phyloP scores from a whole-genome alignment of 2,888 invertebrate species.

The Diarsia mendica region DNA sequence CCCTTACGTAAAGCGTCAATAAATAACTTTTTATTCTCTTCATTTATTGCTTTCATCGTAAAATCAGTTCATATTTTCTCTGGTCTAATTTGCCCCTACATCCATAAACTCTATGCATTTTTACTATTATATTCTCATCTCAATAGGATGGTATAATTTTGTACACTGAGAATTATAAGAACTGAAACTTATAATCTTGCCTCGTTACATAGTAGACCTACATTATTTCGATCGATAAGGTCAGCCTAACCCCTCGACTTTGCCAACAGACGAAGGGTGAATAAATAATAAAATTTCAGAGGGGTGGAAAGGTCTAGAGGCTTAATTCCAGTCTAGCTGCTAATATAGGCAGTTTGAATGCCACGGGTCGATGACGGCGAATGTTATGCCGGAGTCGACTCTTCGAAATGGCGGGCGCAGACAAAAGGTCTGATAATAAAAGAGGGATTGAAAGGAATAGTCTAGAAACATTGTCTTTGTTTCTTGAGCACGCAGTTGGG shows the following conservation, averaged over 20 bases:
- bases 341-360: not conserved
- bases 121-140: not conserved
- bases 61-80: not conserved
- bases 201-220: not conserved
- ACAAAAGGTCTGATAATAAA: not conserved
- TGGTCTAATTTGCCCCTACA: not conserved
- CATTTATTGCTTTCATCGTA: not conserved
- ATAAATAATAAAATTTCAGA: slow-evolving; percentile 21
- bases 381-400: not conserved
- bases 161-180: not conserved
- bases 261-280: slow-evolving; percentile 16
- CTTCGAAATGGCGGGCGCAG: slow-evolving; percentile 7
- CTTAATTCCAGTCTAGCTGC: not conserved
- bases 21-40: too few species aligned
- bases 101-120: not conserved
- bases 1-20: too few species aligned
- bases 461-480: slow-evolving; percentile 21
- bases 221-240: not conserved
- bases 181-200: not conserved
- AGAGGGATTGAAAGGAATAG: slow-evolving; percentile 9
- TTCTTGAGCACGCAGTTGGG: not conserved
- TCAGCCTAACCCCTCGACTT: slow-evolving; percentile 1
- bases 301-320: slow-evolving; percentile 38
- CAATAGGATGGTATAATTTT: not conserved
- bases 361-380: slow-evolving; percentile 7